Evolutionary conservation across 2,888 invertebrate species (phyloP).

Genomic region (Thera britannica): DNA sequence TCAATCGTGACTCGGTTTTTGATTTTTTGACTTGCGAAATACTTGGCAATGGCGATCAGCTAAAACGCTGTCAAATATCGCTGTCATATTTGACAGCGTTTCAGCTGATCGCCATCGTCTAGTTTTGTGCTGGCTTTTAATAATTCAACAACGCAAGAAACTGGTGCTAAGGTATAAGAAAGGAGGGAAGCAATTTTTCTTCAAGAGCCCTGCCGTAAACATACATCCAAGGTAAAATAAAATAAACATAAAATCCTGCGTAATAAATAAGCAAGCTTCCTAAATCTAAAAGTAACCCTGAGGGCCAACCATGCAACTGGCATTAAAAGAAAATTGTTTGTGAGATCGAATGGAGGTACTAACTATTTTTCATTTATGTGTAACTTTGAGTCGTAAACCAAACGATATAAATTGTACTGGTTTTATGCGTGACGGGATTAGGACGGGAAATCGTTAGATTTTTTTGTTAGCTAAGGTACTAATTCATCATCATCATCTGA

Average conservation of each 20-base stretch:
- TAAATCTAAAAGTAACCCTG: conserved; percentile 13
- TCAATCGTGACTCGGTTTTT: too few species aligned
- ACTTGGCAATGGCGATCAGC: too few species aligned
- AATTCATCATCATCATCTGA: too few species aligned
- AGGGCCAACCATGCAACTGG: neutral
- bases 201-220: conserved; percentile 26
- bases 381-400: neutral
- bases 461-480: too few species aligned
- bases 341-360: conserved; percentile 1
- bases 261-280: conserved; percentile 31
- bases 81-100: too few species aligned
- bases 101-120: too few species aligned
- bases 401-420: neutral
- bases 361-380: neutral
- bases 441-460: neutral
- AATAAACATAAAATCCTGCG: conserved; percentile 13
- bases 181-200: conserved; percentile 27
- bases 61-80: too few species aligned
- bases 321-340: conserved; percentile 11
- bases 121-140: too few species aligned
- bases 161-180: conserved; percentile 5
- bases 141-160: neutral
- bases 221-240: conserved; percentile 19
- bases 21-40: too few species aligned
- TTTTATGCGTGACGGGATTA: neutral